A percentile compares a stretch with the other conserved stretches of the same genome.
These are phyloP conservation scores for Tethya wilhelma DNA, from an alignment of 37 sponge, comb jelly and placozoan species.

Conservation along the genomic window DNA sequence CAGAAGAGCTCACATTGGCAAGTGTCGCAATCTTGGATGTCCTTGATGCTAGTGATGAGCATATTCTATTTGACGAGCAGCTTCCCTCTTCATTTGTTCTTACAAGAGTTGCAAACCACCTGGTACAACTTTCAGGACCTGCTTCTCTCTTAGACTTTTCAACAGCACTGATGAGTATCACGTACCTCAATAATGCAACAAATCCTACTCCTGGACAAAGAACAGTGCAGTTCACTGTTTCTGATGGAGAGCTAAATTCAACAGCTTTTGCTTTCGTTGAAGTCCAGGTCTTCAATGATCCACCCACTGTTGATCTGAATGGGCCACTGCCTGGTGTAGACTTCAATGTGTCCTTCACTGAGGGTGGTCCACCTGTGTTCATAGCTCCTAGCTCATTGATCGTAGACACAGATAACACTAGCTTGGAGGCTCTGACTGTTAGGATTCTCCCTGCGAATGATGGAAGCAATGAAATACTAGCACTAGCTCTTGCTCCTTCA, in stretches of 20 bases:
- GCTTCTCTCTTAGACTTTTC: slow-evolving; percentile 12
- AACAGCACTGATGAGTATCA: not conserved
- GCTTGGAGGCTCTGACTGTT: slow-evolving; percentile 10
- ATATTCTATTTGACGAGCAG: not conserved
- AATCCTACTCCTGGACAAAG: slow-evolving; percentile 40
- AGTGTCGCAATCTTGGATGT: not conserved
- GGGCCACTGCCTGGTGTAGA: slow-evolving; percentile 32
- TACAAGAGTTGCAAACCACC: not conserved
- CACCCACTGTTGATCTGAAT: slow-evolving; percentile 63
- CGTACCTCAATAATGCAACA: slow-evolving; percentile 57
- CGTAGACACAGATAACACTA: slow-evolving; percentile 44
- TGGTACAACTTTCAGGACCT: slow-evolving; percentile 23
- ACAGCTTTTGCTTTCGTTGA: slow-evolving; percentile 35
- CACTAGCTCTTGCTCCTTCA: not conserved
- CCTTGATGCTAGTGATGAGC: slow-evolving; percentile 10
- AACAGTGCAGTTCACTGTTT: slow-evolving; percentile 22
- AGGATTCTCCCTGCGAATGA: slow-evolving; percentile 14
- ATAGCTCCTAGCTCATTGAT: slow-evolving; percentile 11
- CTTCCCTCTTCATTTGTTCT: not conserved
- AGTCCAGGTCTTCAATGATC: slow-evolving; percentile 54
- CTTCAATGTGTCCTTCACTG: slow-evolving; percentile 16
- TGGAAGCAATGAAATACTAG: slow-evolving; percentile 26
- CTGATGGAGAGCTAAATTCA: slow-evolving; percentile 52
- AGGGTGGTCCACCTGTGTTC: slow-evolving; percentile 42
- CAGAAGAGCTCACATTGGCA: slow-evolving; percentile 10